phyloP scores from a whole-genome alignment of 1,140 invertebrate species.

The Diplogasteroides magnus region DNA sequence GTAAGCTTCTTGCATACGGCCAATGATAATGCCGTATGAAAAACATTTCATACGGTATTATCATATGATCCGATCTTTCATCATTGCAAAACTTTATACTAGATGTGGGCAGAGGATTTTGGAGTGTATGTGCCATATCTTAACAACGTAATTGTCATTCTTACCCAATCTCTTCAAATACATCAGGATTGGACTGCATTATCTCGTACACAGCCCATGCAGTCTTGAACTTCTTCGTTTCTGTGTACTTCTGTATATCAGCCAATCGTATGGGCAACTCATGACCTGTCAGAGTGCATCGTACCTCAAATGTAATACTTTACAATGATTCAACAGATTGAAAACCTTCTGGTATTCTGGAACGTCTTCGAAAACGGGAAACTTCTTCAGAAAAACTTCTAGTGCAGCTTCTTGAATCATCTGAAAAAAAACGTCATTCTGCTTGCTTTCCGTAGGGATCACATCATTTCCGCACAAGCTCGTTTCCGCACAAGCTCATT shows the following conservation, averaged over 20 bases:
- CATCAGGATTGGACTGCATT: background rate
- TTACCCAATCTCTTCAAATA: conserved; percentile 14
- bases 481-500: too few species aligned
- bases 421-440: too few species aligned
- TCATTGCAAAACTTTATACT: too few species aligned
- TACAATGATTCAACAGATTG: background rate
- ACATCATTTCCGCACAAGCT: too few species aligned
- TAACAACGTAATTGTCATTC: too few species aligned
- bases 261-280: conserved; percentile 4
- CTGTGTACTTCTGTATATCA: conserved; percentile 10
- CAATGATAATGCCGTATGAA: too few species aligned
- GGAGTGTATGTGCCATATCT: too few species aligned
- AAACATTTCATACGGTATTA: too few species aligned
- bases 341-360: background rate
- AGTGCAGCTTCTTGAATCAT: background rate
- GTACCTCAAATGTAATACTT: conserved; percentile 9
- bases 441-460: too few species aligned
- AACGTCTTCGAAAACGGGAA: background rate
- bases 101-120: too few species aligned
- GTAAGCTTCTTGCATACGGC: too few species aligned
- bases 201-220: conserved; percentile 8
- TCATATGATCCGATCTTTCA: too few species aligned
- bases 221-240: conserved; percentile 14
- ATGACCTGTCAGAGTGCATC: conserved; percentile 14
- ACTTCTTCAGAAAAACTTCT: background rate